A percentile compares a stretch with the other conserved stretches of the same genome.
Evolutionary conservation across 2,797 vertebrate species (phyloP).

Genomic region (Podarcis siculus): DNA sequence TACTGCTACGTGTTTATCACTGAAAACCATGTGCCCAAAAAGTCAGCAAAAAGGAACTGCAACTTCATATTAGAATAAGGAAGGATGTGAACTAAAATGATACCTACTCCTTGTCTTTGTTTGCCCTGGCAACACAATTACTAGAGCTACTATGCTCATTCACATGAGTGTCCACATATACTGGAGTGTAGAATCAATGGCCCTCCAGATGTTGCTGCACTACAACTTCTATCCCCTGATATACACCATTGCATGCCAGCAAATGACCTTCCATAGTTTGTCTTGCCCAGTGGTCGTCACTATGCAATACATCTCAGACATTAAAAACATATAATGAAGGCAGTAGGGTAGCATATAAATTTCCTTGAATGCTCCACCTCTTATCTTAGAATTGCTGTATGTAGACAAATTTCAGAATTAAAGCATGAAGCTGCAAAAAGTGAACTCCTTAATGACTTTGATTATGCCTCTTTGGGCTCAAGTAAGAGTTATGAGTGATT

Average conservation of each 20-base stretch:
- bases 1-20: constrained; percentile 20
- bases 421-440: constrained; percentile 19
- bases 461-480: constrained; percentile 18
- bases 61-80: constrained; percentile 10
- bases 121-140: not conserved
- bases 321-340: constrained; percentile 22
- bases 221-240: too few species aligned
- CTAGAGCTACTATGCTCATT: not conserved
- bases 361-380: not conserved
- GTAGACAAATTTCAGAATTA: constrained; percentile 12
- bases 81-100: constrained; percentile 36
- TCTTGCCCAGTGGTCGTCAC: not conserved
- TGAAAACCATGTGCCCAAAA: constrained; percentile 8
- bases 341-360: constrained; percentile 16
- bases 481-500: constrained; percentile 2
- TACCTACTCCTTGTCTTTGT: not conserved
- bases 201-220: too few species aligned
- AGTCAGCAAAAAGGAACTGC: constrained; percentile 15
- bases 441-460: constrained; percentile 24
- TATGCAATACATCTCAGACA: not conserved
- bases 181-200: too few species aligned
- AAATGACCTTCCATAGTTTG: constrained; percentile 9
- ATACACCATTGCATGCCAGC: not conserved
- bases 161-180: not conserved
- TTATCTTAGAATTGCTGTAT: constrained; percentile 12